Percentiles rank a stretch among this genome's conserved stretches.
Evolutionary conservation across 2,888 invertebrate genomes (phyloP).

Genomic region (Diloba caeruleocephala): DNA sequence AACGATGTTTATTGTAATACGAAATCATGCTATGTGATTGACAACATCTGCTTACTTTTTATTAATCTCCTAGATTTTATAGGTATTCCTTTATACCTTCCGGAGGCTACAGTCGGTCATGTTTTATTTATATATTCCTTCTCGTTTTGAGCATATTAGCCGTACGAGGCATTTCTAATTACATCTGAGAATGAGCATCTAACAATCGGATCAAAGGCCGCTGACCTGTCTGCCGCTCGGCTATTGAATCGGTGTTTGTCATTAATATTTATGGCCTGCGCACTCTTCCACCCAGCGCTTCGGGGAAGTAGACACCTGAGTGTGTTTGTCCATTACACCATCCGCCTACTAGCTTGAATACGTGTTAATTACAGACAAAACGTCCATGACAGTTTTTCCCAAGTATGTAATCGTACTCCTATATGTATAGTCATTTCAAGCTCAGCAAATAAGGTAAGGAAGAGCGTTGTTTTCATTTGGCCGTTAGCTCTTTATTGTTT

Average conservation of each 20-base stretch:
- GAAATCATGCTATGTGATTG: slow-evolving; percentile 58
- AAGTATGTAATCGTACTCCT: slow-evolving; percentile 25
- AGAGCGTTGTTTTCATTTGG: slow-evolving; percentile 30
- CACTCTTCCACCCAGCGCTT: slow-evolving; percentile 77
- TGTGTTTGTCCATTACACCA: slow-evolving; percentile 76
- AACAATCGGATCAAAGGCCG: slow-evolving; percentile 83
- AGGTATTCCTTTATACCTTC: slow-evolving; percentile 43
- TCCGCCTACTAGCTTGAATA: slow-evolving; percentile 56
- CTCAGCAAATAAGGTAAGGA: slow-evolving; percentile 28
- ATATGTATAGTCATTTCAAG: slow-evolving; percentile 35
- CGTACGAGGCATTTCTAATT: slow-evolving; percentile 76
- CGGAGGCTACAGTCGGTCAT: slow-evolving; percentile 48
- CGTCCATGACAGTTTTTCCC: slow-evolving; percentile 28
- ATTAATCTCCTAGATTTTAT: slow-evolving; percentile 36
- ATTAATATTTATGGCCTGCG: slow-evolving; percentile 85
- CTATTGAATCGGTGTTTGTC: slow-evolving; percentile 82
- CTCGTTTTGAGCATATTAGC: slow-evolving; percentile 62
- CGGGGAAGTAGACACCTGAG: slow-evolving; percentile 76
- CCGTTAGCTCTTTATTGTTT: slow-evolving; percentile 36
- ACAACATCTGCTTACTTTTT: slow-evolving; percentile 54
- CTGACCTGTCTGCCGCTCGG: slow-evolving; percentile 78
- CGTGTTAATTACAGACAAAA: slow-evolving; percentile 60
- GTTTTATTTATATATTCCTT: slow-evolving; percentile 71
- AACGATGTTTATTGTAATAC: slow-evolving; percentile 69
- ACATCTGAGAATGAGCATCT: slow-evolving; percentile 76